Percentiles rank a stretch among this genome's conserved stretches.
These are phyloP conservation scores for Oryzias melastigma DNA, from an alignment of 2,113 vertebrate genomes.

Conservation along the genomic window DNA sequence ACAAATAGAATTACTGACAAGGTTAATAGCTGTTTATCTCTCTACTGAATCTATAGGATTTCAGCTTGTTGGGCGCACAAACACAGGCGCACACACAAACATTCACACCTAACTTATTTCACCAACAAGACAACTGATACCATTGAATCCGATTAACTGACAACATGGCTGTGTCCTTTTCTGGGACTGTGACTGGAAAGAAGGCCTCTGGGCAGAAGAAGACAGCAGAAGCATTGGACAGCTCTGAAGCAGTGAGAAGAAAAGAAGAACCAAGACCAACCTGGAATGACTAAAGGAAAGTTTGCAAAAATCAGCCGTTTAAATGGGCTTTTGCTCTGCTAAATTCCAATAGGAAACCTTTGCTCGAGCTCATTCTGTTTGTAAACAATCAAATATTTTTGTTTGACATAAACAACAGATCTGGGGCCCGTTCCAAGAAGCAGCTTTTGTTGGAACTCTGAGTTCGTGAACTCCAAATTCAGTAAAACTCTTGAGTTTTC, in stretches of 20 bases:
- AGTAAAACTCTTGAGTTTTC: too few species aligned
- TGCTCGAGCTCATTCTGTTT: too few species aligned
- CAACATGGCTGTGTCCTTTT: slow-evolving; percentile 68
- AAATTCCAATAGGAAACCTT: too few species aligned
- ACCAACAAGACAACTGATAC: slow-evolving; percentile 59
- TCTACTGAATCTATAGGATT: too few species aligned
- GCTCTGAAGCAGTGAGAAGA: slow-evolving; percentile 49
- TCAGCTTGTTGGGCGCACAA: neutral
- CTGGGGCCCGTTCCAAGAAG: too few species aligned
- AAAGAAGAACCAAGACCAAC: slow-evolving; percentile 21
- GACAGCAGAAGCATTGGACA: slow-evolving; percentile 51
- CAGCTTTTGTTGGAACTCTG: too few species aligned
- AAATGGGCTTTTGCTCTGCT: too few species aligned
- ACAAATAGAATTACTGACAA: too few species aligned
- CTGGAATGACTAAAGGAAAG: slow-evolving; percentile 17
- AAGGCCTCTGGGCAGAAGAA: slow-evolving; percentile 52
- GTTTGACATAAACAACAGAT: neutral
- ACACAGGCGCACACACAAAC: neutral
- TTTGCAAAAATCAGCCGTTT: neutral
- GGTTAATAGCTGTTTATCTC: too few species aligned
- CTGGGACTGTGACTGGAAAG: slow-evolving; percentile 67
- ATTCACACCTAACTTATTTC: neutral
- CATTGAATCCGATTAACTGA: slow-evolving; percentile 79
- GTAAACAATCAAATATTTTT: too few species aligned
- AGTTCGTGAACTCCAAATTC: too few species aligned